A percentile compares a stretch with the other conserved stretches of the same genome.
phyloP scores from a whole-genome alignment of 2,797 vertebrate species.

The Scarus forsteni region DNA sequence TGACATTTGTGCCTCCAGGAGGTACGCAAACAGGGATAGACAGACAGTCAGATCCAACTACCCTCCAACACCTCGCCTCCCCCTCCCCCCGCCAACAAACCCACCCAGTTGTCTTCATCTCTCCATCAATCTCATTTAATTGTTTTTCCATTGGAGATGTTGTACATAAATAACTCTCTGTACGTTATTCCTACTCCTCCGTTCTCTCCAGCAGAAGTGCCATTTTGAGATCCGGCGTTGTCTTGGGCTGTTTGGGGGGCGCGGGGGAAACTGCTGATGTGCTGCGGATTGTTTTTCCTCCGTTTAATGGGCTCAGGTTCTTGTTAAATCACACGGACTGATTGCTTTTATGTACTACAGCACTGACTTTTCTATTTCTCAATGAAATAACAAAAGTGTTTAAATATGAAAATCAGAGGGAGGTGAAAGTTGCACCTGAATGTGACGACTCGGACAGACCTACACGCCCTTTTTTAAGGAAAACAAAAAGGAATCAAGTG shows the following conservation, averaged over 20 bases:
- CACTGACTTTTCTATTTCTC: conserved; percentile 75
- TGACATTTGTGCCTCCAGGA: conserved; percentile 90
- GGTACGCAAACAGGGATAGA: conserved; percentile 84
- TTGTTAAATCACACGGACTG: conserved; percentile 86
- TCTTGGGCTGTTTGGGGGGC: conserved; percentile 56
- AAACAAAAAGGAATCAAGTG: conserved; percentile 30
- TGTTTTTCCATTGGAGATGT: conserved; percentile 78
- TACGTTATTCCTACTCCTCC: conserved; percentile 62
- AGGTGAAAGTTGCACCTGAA: conserved; percentile 45
- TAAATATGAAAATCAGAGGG: conserved; percentile 63
- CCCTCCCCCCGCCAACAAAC: conserved; percentile 21
- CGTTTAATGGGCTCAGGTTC: conserved; percentile 85
- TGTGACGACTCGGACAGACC: conserved; percentile 49
- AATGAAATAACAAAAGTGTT: conserved; percentile 77
- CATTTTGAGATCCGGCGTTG: conserved; percentile 60
- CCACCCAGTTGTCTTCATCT: conserved; percentile 68
- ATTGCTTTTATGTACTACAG: conserved; percentile 88
- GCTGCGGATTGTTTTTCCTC: conserved; percentile 70
- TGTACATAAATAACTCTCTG: conserved; percentile 68
- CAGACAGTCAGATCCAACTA: conserved; percentile 75
- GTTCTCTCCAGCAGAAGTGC: conserved; percentile 66
- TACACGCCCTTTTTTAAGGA: conserved; percentile 40
- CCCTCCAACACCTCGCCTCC: conserved; percentile 31
- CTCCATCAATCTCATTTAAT: conserved; percentile 81
- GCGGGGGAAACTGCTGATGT: conserved; percentile 82